phyloP scores from a whole-genome alignment of 2,797 vertebrate species.

The Poeciliopsis infans region DNA sequence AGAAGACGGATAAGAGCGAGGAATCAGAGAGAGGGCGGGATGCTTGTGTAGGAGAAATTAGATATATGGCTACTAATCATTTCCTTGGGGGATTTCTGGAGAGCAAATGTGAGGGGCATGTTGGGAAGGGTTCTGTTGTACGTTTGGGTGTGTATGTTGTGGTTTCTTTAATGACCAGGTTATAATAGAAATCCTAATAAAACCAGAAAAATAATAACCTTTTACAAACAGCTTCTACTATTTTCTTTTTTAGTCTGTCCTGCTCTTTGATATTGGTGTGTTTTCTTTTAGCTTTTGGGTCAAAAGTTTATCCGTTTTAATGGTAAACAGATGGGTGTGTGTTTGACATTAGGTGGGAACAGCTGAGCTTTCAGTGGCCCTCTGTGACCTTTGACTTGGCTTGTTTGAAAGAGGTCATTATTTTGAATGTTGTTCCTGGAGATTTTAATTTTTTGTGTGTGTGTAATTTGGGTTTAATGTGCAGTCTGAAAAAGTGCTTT shows the following conservation, averaged over 20 bases:
- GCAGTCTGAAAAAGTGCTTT: background rate
- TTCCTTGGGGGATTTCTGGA: conserved; percentile 40
- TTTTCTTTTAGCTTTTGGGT: conserved; percentile 33
- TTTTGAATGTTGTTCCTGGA: conserved; percentile 25
- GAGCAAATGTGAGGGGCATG: conserved; percentile 42
- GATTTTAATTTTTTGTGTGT: conserved; percentile 9
- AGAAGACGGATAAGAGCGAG: conserved; percentile 42
- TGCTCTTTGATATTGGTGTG: conserved; percentile 13
- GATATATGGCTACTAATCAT: conserved; percentile 57
- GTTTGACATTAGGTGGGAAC: conserved; percentile 45
- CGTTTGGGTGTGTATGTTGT: conserved; percentile 14
- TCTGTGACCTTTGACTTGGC: conserved; percentile 46
- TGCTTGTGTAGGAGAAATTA: conserved; percentile 46
- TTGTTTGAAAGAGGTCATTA: conserved; percentile 39
- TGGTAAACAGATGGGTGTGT: conserved; percentile 57
- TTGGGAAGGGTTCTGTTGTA: conserved; percentile 8
- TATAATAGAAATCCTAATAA: conserved; percentile 4
- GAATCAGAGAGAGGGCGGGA: conserved; percentile 38
- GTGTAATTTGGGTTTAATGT: background rate
- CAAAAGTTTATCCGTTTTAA: conserved; percentile 65
- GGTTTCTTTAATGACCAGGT: conserved; percentile 31
- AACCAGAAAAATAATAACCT: background rate
- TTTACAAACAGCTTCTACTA: background rate
- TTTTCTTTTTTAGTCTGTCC: background rate
- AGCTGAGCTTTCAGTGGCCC: conserved; percentile 59